These are phyloP conservation scores for Sarcophilus harrisii DNA, from an alignment of 2,797 vertebrate genomes.

Conservation along the genomic window DNA sequence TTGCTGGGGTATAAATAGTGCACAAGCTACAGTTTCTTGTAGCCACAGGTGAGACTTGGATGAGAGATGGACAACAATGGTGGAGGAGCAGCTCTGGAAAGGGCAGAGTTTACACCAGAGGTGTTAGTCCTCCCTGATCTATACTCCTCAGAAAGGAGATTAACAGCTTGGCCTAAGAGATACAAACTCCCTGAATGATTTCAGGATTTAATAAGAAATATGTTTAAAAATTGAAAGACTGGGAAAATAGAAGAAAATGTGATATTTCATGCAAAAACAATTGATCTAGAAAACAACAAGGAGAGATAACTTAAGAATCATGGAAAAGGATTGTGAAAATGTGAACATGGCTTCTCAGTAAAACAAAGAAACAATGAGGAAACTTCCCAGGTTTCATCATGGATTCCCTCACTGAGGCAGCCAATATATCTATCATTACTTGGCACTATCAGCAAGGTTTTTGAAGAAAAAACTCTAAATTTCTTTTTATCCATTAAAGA, in stretches of 20 bases:
- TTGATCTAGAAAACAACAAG: background rate
- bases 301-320: background rate
- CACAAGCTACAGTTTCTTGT: background rate
- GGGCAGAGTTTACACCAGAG: background rate
- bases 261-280: background rate
- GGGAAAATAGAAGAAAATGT: background rate
- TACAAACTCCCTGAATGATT: background rate
- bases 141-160: background rate
- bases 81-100: background rate
- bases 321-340: background rate
- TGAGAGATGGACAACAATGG: background rate
- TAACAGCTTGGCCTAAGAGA: background rate
- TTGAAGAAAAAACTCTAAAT: constrained; percentile 88
- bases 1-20: background rate
- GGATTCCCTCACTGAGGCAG: background rate
- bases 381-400: background rate
- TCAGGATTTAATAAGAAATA: background rate
- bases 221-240: background rate
- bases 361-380: background rate
- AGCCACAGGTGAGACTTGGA: background rate
- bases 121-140: background rate
- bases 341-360: background rate
- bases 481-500: constrained; percentile 81
- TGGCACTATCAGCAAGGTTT: constrained; percentile 81
- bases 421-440: background rate